phyloP scores from a whole-genome alignment of 35 echinoderm and acorn worm genomes.

The Apostichopus californicus region DNA sequence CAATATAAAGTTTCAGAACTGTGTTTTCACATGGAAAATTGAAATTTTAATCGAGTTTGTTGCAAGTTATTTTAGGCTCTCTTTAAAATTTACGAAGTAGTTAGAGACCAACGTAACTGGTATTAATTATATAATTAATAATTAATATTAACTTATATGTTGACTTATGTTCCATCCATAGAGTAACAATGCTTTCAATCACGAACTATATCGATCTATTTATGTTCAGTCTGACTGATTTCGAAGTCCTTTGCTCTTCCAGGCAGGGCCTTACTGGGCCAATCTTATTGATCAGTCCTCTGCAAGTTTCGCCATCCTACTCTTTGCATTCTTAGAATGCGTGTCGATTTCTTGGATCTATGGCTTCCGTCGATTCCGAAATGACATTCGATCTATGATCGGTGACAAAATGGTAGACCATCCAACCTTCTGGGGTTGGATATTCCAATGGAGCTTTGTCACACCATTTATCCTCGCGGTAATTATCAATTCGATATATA shows the following conservation, averaged over 20 bases:
- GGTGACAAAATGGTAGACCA: slow-evolving; percentile 54
- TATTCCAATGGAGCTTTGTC: slow-evolving; percentile 29
- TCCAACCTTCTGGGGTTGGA: slow-evolving; percentile 49
- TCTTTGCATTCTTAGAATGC: slow-evolving; percentile 47
- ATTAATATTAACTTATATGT: too few relatives aligned
- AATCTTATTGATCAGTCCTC: slow-evolving; percentile 41
- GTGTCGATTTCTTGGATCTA: slow-evolving; percentile 51
- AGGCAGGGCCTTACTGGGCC: slow-evolving; percentile 47
- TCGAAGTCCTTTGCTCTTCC: not conserved
- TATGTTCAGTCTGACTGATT: too few relatives aligned
- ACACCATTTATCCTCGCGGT: slow-evolving; percentile 33
- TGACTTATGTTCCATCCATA: too few relatives aligned
- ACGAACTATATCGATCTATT: too few relatives aligned
- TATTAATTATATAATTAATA: too few relatives aligned
- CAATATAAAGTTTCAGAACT: too few relatives aligned
- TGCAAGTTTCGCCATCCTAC: slow-evolving; percentile 37
- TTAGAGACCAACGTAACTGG: too few relatives aligned
- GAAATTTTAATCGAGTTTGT: too few relatives aligned
- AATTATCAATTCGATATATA: not conserved
- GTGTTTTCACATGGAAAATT: too few relatives aligned
- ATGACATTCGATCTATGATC: slow-evolving; percentile 70
- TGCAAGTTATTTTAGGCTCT: too few relatives aligned
- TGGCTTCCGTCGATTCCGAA: slow-evolving; percentile 56
- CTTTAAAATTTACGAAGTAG: too few relatives aligned
- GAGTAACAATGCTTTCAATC: too few relatives aligned